Percentiles rank a stretch among this genome's conserved stretches.
Conservation (phyloP, 2,888 invertebrate species). For the Cryptocheilus praepositus region DNA sequence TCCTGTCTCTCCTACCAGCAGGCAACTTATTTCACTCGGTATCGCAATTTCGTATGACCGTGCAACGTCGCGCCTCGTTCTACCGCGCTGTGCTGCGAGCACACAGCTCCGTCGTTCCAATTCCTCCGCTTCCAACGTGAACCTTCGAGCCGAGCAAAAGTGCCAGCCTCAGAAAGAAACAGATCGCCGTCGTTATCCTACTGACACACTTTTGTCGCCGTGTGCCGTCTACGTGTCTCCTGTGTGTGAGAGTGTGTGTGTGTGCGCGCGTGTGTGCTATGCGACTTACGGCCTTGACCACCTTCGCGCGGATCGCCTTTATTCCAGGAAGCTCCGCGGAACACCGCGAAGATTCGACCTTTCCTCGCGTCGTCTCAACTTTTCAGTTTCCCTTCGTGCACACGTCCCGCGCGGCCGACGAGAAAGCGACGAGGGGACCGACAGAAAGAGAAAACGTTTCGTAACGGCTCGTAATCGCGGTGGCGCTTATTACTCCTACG, state of each 20-base stretch:
- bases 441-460: constrained; percentile 1
- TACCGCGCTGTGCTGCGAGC: background rate
- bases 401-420: too few relatives aligned
- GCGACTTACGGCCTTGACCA: constrained; percentile 42
- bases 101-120: constrained; percentile 31
- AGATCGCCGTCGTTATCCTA: constrained; percentile 57
- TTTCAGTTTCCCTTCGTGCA: too few relatives aligned
- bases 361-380: too few relatives aligned
- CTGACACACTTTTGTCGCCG: constrained; percentile 59
- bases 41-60: too few relatives aligned
- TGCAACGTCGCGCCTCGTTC: background rate
- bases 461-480: constrained; percentile 4
- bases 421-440: too few relatives aligned
- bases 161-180: constrained; percentile 42
- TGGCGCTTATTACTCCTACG: background rate
- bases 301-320: constrained; percentile 34
- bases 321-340: constrained; percentile 21
- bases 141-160: constrained; percentile 39
- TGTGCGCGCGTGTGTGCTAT: background rate
- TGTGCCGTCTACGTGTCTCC: background rate
- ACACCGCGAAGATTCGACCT: too few relatives aligned
- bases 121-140: constrained; percentile 24
- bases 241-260: background rate
- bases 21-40: too few relatives aligned
- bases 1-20: too few relatives aligned